Conservation (phyloP, 2,113 vertebrate genomes). For the Dendropsophus ebraccatus region DNA sequence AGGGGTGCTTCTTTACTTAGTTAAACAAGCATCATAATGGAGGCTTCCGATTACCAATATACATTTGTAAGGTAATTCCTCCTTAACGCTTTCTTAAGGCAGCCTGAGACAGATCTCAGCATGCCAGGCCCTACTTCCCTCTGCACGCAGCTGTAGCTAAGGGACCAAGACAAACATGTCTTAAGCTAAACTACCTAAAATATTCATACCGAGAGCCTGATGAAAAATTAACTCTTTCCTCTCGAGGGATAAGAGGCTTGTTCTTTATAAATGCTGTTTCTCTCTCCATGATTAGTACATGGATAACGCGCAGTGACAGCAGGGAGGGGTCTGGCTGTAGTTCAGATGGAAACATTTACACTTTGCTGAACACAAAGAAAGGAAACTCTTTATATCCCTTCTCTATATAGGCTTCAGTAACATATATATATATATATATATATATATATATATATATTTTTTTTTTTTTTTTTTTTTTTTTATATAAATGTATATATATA, state of each 20-base stretch:
- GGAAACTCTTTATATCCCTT: background rate
- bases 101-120: background rate
- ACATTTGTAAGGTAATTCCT: background rate
- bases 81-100: background rate
- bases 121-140: background rate
- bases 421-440: too few species aligned
- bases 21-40: background rate
- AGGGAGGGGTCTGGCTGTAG: constrained; percentile 12
- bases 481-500: too few species aligned
- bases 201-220: constrained; percentile 51
- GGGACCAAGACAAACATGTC: constrained; percentile 24
- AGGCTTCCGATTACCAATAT: background rate
- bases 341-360: constrained; percentile 29
- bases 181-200: constrained; percentile 50
- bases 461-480: too few species aligned
- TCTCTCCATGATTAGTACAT: background rate
- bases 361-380: constrained; percentile 20
- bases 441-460: too few species aligned
- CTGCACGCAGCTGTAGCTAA: constrained; percentile 1
- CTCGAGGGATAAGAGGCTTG: constrained; percentile 11
- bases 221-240: constrained; percentile 56
- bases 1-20: too few species aligned
- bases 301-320: constrained; percentile 32
- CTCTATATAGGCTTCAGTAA: background rate
- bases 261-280: constrained; percentile 36